A percentile compares a stretch with the other conserved stretches of the same genome.
These are phyloP conservation scores for Ariolimax columbianus DNA, from an alignment of 2,888 invertebrate genomes.

Conservation along the genomic window DNA sequence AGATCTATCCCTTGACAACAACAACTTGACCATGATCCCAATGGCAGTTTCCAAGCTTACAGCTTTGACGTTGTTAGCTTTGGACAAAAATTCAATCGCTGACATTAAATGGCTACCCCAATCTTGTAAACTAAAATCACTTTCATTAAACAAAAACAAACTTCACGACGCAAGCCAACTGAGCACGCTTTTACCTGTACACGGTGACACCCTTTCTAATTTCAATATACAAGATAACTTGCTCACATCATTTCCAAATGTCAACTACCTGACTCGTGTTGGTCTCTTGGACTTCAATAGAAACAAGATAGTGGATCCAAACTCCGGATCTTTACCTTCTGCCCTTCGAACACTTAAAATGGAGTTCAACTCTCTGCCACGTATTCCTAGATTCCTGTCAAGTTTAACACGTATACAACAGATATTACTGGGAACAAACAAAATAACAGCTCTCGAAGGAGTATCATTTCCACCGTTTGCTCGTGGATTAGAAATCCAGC, in stretches of 20 bases:
- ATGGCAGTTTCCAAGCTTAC: background rate
- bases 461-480: background rate
- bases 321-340: background rate
- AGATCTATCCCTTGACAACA: background rate
- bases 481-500: background rate
- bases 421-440: background rate
- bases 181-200: background rate
- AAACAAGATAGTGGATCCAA: background rate
- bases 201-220: background rate
- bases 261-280: background rate
- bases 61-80: background rate
- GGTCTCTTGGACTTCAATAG: background rate
- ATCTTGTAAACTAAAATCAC: background rate
- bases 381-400: background rate
- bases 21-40: background rate
- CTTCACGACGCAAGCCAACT: background rate
- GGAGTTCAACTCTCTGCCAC: background rate
- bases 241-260: background rate
- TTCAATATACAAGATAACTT: background rate
- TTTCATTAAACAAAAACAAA: background rate
- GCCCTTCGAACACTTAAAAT: background rate
- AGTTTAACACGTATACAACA: background rate
- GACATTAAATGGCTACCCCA: background rate
- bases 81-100: background rate
- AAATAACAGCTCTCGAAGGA: background rate